Base-by-base conservation (phyloP, 1,140 invertebrate genomes). In the Lerema accius region DNA sequence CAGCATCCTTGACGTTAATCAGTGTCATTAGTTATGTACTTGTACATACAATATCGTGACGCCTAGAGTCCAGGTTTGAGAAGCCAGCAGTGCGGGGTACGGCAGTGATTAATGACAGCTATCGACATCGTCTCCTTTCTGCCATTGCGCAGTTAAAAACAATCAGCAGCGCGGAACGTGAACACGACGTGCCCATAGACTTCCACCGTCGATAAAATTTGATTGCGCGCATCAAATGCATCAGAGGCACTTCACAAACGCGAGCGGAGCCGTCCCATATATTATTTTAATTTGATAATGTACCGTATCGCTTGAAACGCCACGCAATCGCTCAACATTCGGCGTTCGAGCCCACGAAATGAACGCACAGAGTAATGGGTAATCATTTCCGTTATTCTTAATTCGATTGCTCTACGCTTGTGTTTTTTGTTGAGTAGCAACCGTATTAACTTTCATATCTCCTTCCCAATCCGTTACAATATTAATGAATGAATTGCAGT, bases 151-250 rank as follows among this genome's bases (percentile, higher is more conserved):
- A 32, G 7, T 32, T 32, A 7, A 7, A 32, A 32, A 32, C 9
- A 32, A 32, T 32, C 28, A 1, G 28, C 28, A 9, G 28, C 28
- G 28, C 28, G 28, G 28, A 32, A 32, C 28, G 9, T 9, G 28
- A 32, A 32, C n/a, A n/a, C n/a, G n/a, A n/a, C 28, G 28, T 32
- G 28, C 4, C 28, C 28, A 9, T 7, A 32, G 4, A 0, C 43
- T 16, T 3, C 16, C 43, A 11, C 0, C 10, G 16, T 9, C 43
- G 23, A 46, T 46, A 23, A 46, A 16, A n/a, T 46, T n/a, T 46
- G 23, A 46, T 46, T 46, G 43, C 9, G 43, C 43, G 14, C 43
- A 11, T 46, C 43, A 23, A 46, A 46, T 46, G 43, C 43, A 32
- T 7, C 28, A 45, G 43, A 23, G 17, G 43, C 16, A 23, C 43